phyloP scores from a whole-genome alignment of 2,797 vertebrate genomes.

The Margarornis squamiger region DNA sequence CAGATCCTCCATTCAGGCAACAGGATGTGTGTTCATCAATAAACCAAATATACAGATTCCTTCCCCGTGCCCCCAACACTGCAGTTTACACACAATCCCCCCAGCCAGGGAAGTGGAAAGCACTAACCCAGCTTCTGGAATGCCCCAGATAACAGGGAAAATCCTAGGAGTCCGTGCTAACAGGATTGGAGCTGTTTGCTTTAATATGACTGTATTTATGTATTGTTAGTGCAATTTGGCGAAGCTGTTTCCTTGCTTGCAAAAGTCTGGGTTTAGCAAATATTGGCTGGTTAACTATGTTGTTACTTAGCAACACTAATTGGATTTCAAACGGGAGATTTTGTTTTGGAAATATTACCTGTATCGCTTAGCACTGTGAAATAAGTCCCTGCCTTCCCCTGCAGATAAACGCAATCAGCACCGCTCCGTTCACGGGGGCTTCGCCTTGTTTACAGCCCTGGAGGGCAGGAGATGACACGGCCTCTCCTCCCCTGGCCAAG shows the following conservation, averaged over 20 bases:
- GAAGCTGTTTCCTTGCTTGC: conserved; percentile 33
- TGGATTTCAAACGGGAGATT: conserved; percentile 64
- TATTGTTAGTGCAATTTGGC: conserved; percentile 29
- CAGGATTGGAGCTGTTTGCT: background rate
- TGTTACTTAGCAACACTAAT: conserved; percentile 71
- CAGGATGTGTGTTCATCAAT: background rate
- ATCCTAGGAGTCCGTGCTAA: background rate
- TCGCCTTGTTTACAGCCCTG: background rate
- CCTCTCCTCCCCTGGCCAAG: background rate
- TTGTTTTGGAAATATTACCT: conserved; percentile 66
- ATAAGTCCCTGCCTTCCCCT: conserved; percentile 30
- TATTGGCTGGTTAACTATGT: conserved; percentile 59
- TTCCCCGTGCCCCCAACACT: background rate
- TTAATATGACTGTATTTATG: conserved; percentile 47
- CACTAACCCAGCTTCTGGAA: background rate
- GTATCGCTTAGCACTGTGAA: conserved; percentile 44
- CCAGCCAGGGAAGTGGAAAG: background rate
- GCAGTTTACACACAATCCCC: background rate
- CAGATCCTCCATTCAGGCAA: background rate
- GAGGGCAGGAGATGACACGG: background rate
- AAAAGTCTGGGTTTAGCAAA: conserved; percentile 57
- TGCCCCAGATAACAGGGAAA: background rate
- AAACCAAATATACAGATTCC: background rate
- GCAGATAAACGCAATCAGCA: conserved; percentile 36
- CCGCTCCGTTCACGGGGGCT: background rate